phyloP scores from a whole-genome alignment of 92 coral and sea anemone genomes.

The Pocillopora meandrina region DNA sequence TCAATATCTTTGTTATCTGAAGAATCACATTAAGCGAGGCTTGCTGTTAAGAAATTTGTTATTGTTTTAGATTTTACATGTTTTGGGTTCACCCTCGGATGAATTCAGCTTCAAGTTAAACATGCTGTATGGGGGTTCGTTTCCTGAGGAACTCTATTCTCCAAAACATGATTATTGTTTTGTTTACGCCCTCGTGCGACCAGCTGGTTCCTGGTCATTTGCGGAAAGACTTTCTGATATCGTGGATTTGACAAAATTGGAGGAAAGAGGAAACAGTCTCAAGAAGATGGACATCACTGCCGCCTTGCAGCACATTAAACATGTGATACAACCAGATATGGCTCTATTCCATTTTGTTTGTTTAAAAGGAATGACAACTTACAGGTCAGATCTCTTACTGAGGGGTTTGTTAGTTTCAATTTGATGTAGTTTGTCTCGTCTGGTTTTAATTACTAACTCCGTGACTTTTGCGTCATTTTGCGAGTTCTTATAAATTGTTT shows the following conservation, averaged over 20 bases:
- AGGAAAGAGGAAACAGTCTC: not conserved
- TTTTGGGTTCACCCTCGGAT: constrained; percentile 25
- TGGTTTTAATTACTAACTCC: not conserved
- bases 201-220: constrained; percentile 15
- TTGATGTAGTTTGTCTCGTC: not conserved
- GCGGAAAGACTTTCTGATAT: constrained; percentile 7
- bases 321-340: constrained; percentile 13
- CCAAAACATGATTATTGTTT: not conserved
- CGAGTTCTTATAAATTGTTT: too few species aligned
- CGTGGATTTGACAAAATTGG: not conserved
- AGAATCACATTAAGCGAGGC: too few species aligned
- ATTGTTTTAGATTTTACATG: constrained; percentile 9
- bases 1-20: too few species aligned
- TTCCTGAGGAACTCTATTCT: not conserved
- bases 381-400: constrained; percentile 15
- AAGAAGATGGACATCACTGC: constrained; percentile 5
- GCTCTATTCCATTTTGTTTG: constrained; percentile 26
- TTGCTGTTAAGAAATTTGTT: too few species aligned
- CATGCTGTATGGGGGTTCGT: constrained; percentile 6
- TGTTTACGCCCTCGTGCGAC: constrained; percentile 11
- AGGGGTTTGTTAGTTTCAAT: not conserved
- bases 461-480: not conserved
- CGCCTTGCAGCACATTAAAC: constrained; percentile 11
- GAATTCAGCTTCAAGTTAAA: constrained; percentile 10
- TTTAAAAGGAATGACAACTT: constrained; percentile 23